Base-by-base conservation (phyloP, 2,888 invertebrate genomes). In the Scaptomyza reducta region DNA sequence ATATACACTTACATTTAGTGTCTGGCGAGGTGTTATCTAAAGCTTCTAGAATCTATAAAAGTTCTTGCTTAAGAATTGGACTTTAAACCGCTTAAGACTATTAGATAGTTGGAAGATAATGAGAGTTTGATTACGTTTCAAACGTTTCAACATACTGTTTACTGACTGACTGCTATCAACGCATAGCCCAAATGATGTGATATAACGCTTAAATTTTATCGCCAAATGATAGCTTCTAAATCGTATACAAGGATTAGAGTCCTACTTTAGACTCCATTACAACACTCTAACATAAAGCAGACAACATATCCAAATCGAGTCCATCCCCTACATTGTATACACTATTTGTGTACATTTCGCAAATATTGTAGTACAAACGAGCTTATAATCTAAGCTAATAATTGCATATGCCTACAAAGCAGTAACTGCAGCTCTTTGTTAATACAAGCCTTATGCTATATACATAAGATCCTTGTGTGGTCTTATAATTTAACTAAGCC, bases 21-120 rank as follows among this genome's bases (percentile, higher is more conserved):
- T 38, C 35, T n/a, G 3, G 25, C 45, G 59, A 64, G 75, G 42
- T 55, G 55, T 18, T 29, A 16, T 22, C n/a, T 10, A 35, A 44
- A 40, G 67, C 55, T 66, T 13, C 10, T 3, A 1, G 10, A 16
- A 14, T 2, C n/a, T 45, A 7, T 10, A 13, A n/a, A n/a, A 27
- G n/a, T 55, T 14, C 3, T 13, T 42, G 40, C 9, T 10, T 40
- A 10, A 4, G 9, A 2, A 9, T n/a, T 42, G n/a, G 3, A 27
- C 11, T 13, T 4, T 13, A 29, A 18, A n/a, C 6, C 11, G n/a
- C 13, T 44, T 22, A 16, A 33, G 22, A 22, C 42, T 14, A 2
- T 35, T 2, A 35, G 35, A 13, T 6, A 6, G n/a, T 18, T 3
- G 22, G 13, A 10, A 47, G n/a, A 13, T 1, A 16, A 29, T 31